Percentiles rank a stretch among this genome's conserved stretches.
phyloP scores from a whole-genome alignment of 2,113 vertebrate genomes.

The Entelurus aequoreus region DNA sequence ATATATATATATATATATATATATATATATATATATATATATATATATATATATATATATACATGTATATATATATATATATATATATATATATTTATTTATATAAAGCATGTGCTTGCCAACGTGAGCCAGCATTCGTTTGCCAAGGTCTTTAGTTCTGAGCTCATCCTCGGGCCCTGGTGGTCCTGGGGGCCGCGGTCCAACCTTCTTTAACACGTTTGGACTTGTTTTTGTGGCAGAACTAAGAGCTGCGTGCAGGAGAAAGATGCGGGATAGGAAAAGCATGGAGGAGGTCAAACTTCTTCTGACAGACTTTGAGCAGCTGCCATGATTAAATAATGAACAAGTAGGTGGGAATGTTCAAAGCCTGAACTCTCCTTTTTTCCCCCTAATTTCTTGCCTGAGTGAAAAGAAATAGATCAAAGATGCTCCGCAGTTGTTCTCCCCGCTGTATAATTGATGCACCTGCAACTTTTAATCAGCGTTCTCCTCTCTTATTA shows the following conservation, averaged over 20 bases:
- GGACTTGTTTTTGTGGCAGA: constrained; percentile 1
- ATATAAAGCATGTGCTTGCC: too few species aligned
- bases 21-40: too few species aligned
- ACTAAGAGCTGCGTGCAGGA: neutral
- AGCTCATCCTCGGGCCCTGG: too few species aligned
- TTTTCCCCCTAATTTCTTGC: constrained; percentile 22
- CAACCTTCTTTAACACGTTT: neutral
- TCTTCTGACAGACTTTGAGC: constrained; percentile 21
- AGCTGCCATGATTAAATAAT: constrained; percentile 42
- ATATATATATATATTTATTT: too few species aligned
- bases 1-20: too few species aligned
- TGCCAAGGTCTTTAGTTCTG: too few species aligned
- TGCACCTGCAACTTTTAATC: constrained; percentile 49
- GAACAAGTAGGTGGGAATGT: constrained; percentile 35
- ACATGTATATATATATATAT: too few species aligned
- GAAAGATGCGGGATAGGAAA: neutral
- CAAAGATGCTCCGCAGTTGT: constrained; percentile 29
- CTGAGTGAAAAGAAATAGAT: constrained; percentile 15
- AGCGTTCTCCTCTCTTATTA: constrained; percentile 50
- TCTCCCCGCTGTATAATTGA: constrained; percentile 37
- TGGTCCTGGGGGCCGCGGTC: too few species aligned
- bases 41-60: too few species aligned
- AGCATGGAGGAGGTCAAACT: constrained; percentile 21
- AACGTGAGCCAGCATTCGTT: too few species aligned
- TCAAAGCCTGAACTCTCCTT: constrained; percentile 28